A percentile compares a stretch with the other conserved stretches of the same genome.
Conservation (phyloP, 2,113 vertebrate genomes). For the Ptyas mucosa region DNA sequence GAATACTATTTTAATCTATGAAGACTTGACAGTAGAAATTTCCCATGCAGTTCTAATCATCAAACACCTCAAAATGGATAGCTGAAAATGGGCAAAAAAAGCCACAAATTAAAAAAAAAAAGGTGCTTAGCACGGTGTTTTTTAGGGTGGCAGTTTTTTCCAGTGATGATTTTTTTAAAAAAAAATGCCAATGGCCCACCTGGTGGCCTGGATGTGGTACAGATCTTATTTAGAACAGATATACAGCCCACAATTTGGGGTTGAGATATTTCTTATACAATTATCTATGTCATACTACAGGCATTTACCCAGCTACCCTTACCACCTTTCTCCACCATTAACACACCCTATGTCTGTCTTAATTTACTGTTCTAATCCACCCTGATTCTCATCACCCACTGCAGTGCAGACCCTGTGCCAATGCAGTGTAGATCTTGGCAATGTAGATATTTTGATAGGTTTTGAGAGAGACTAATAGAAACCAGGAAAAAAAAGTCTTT, state of each 20-base stretch:
- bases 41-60: neutral
- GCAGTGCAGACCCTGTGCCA: neutral
- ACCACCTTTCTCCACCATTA: neutral
- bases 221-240: neutral
- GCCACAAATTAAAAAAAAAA: neutral
- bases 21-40: neutral
- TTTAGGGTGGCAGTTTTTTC: neutral
- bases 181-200: neutral
- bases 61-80: neutral
- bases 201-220: neutral
- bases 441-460: neutral
- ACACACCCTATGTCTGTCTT: neutral
- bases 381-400: neutral
- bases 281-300: neutral
- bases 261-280: neutral
- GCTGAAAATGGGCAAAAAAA: neutral
- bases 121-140: neutral
- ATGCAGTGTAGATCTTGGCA: neutral
- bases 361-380: neutral
- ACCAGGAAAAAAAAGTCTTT: neutral
- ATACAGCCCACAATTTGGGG: neutral
- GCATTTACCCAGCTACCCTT: neutral
- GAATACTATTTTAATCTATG: neutral
- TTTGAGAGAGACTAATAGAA: neutral
- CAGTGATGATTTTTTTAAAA: neutral